A percentile compares a stretch with the other conserved stretches of the same genome.
phyloP scores from a whole-genome alignment of 2,888 invertebrate genomes.

The Osedax fenrisi region DNA sequence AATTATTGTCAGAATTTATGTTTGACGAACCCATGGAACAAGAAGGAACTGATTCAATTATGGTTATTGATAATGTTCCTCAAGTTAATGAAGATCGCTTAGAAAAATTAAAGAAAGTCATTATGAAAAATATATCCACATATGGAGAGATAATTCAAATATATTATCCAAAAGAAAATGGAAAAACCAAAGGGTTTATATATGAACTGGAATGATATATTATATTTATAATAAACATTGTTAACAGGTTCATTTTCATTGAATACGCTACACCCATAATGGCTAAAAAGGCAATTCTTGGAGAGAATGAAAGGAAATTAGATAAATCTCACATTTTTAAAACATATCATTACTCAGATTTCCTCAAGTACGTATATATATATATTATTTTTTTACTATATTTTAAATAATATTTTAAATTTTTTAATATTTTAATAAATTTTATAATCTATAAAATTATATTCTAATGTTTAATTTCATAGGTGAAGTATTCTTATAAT shows the following conservation, averaged over 20 bases:
- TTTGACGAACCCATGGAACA: conserved; percentile 80
- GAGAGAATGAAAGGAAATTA: conserved; percentile 78
- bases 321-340: conserved; percentile 88
- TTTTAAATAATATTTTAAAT: too few species aligned
- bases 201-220: too few species aligned
- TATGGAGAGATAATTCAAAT: conserved; percentile 75
- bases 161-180: conserved; percentile 71
- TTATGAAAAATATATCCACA: conserved; percentile 77
- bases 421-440: too few species aligned
- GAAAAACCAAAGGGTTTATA: conserved; percentile 73
- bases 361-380: conserved; percentile 65
- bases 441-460: too few species aligned
- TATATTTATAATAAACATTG: background rate
- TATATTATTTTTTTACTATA: too few species aligned
- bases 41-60: conserved; percentile 85
- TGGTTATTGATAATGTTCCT: conserved; percentile 90
- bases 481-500: too few species aligned
- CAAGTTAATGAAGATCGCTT: conserved; percentile 77
- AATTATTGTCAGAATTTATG: conserved; percentile 46
- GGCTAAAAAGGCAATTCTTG: conserved; percentile 76
- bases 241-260: conserved; percentile 67
- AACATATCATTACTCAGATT: conserved; percentile 86
- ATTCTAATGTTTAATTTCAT: too few species aligned
- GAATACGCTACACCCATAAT: conserved; percentile 69
- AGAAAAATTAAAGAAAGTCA: conserved; percentile 79